Conservation (phyloP, 2,113 vertebrate genomes). For the Psophia crepitans region DNA sequence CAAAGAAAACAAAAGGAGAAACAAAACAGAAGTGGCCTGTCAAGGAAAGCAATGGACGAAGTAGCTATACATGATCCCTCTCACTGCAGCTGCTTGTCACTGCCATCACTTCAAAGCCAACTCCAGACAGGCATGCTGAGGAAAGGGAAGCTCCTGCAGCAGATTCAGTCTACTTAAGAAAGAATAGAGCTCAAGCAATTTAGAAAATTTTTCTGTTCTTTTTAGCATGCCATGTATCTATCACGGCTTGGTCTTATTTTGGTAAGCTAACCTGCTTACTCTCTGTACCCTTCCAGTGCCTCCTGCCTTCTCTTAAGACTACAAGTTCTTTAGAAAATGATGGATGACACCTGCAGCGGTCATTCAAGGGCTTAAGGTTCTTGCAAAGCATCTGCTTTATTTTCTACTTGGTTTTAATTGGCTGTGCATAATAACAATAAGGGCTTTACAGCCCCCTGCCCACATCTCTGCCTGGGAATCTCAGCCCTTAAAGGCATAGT, state of each 20-base stretch:
- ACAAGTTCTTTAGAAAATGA: not conserved
- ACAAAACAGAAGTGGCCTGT: not conserved
- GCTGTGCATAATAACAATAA: not conserved
- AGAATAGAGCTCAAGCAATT: not conserved
- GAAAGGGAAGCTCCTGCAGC: not conserved
- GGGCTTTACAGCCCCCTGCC: not conserved
- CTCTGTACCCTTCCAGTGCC: not conserved
- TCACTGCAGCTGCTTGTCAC: not conserved
- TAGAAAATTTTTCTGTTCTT: not conserved
- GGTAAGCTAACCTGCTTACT: not conserved
- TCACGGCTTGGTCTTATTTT: not conserved
- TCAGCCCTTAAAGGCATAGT: not conserved
- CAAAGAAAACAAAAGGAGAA: not conserved
- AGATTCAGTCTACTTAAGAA: not conserved
- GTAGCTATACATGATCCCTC: not conserved
- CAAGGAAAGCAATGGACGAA: not conserved
- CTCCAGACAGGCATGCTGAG: not conserved
- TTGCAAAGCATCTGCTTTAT: not conserved
- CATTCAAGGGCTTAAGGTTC: not conserved
- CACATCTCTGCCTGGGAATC: not conserved
- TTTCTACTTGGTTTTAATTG: slow-evolving; percentile 5
- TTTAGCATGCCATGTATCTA: not conserved
- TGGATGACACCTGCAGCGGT: not conserved
- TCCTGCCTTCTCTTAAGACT: not conserved
- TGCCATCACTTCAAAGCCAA: not conserved